Evolutionary conservation across 2,113 vertebrate species (phyloP).

Genomic region (Megalops atlanticus): DNA sequence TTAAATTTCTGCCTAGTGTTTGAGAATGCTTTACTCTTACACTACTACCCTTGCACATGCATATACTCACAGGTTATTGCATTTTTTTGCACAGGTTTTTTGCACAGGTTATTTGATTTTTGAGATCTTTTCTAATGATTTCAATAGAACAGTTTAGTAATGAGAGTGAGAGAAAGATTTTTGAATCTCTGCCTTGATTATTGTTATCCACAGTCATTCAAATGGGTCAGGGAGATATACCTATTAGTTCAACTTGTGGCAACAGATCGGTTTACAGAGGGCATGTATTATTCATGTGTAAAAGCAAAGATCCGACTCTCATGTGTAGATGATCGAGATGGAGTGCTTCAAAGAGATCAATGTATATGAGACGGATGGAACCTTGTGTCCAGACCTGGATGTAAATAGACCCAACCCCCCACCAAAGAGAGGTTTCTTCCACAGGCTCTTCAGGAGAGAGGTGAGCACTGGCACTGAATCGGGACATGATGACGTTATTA

Average conservation of each 20-base stretch:
- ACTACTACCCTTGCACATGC: no score
- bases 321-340: conserved; percentile 85
- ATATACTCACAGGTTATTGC: no score
- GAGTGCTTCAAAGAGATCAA: conserved; percentile 90
- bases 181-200: no score
- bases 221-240: background rate
- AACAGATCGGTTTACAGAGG: background rate
- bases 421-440: conserved; percentile 82
- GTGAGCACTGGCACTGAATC: conserved; percentile 70
- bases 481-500: background rate
- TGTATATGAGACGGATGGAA: conserved; percentile 72
- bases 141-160: no score
- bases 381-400: conserved; percentile 67
- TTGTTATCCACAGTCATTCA: background rate
- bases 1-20: no score
- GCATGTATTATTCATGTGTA: background rate
- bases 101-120: no score
- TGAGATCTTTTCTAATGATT: no score
- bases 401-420: conserved; percentile 62
- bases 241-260: background rate
- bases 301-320: background rate
- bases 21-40: no score
- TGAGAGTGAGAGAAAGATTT: no score
- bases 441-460: conserved; percentile 81
- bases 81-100: no score